phyloP scores from a whole-genome alignment of 2,888 invertebrate species.

The Thecophora atra region DNA sequence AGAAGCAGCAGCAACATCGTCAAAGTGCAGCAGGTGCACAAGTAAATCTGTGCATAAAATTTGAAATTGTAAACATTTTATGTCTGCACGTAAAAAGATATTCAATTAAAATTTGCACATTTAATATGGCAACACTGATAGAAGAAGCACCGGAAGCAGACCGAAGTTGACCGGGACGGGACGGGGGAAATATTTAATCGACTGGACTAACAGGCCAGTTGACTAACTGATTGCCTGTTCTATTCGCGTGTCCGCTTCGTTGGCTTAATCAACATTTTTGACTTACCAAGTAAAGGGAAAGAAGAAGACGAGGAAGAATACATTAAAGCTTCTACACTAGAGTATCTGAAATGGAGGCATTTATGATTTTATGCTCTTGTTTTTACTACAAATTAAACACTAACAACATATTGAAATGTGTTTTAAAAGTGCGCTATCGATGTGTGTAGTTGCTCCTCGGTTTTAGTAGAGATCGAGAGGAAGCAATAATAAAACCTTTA shows the following conservation, averaged over 20 bases:
- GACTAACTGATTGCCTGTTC: neutral
- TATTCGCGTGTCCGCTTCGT: no score
- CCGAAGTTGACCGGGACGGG: neutral
- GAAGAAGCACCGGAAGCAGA: neutral
- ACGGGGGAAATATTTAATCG: neutral
- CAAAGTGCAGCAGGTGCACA: slow-evolving; percentile 12
- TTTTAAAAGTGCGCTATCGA: no score
- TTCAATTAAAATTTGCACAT: slow-evolving; percentile 14
- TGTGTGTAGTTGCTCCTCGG: no score
- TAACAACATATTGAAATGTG: neutral
- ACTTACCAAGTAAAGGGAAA: no score
- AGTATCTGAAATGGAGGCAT: neutral
- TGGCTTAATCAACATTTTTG: no score
- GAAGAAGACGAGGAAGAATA: no score
- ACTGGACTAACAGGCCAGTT: neutral
- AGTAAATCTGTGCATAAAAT: neutral
- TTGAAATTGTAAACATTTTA: slow-evolving; percentile 9
- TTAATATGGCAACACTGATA: neutral
- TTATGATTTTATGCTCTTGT: neutral
- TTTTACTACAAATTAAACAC: slow-evolving; percentile 13
- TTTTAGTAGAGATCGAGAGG: no score
- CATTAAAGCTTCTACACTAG: no score
- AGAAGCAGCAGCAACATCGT: slow-evolving; percentile 6
- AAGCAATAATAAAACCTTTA: no score
- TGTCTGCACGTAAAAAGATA: slow-evolving; percentile 8